Evolutionary conservation across 2,888 invertebrate species (phyloP), one percentile per base, ranked within the genome.

Genomic region (Meloe dianella): DNA sequence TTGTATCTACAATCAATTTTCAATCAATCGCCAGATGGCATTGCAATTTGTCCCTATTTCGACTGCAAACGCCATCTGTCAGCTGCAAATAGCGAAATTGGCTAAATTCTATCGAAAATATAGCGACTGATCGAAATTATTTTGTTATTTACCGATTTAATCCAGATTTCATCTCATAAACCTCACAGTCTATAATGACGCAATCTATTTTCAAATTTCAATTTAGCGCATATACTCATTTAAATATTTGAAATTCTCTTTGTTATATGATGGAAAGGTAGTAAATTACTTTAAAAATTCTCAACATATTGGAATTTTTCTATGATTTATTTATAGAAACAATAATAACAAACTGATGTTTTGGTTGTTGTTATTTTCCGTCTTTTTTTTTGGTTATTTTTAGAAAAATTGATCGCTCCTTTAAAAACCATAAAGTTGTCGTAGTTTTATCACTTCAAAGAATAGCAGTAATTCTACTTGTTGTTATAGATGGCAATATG

Each of bases 391-490:
- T 6, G 17, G 41, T 17, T 7, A 41, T 41, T 41, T 41, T 17
- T 12, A 35, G 3, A 35, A 35, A 35, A 35, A 14, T 30, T 22
- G 57, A 30, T 57, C 24, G 57, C 14, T 56, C 56, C 24, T 12
- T 22, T 56, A 2, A 27, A n/a, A 30, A 29, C 57, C n/a, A 29
- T 57, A 57, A 29, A 30, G 29, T n/a, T 1, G 7, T n/a, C 4
- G n/a, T 10, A n/a, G 54, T 67, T 67, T 64, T 67, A 67, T 64
- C 61, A 65, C 68, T 69, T 68, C 73, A 69, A 56, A 65, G 71
- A 71, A 66, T 68, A 41, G 66, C 61, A 60, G 66, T 62, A 57
- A 51, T 20, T 58, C 20, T 27, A 17, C 57, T n/a, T 57, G 58
- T 61, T 64, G 61, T 63, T 60, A 35, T 41, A 41, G 41, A 17